phyloP scores from a whole-genome alignment of 1,140 invertebrate genomes.

The Zaprionus ornatus region DNA sequence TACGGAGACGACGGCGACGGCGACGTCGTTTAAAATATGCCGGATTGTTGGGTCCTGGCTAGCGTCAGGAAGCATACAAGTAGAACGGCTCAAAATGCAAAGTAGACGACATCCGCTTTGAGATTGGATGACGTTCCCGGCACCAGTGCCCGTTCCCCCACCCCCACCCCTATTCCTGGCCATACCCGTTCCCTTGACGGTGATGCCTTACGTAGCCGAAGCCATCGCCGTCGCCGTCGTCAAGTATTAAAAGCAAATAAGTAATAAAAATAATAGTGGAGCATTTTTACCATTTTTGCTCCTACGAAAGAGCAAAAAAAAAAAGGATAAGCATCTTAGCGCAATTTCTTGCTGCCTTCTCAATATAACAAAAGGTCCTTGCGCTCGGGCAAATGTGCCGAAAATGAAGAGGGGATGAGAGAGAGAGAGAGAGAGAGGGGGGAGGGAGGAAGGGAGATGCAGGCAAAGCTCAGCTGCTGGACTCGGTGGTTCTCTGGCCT shows the following conservation, averaged over 20 bases:
- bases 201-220: constrained; percentile 17
- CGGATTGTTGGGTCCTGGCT: constrained; percentile 55
- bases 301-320: constrained; percentile 60
- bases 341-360: constrained; percentile 80
- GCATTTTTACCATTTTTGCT: constrained; percentile 82
- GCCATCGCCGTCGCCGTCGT: constrained; percentile 51
- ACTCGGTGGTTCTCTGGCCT: constrained; percentile 30
- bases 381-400: constrained; percentile 75
- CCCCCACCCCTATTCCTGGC: background rate
- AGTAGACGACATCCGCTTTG: constrained; percentile 82
- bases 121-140: constrained; percentile 78
- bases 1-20: constrained; percentile 20
- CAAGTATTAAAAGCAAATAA: constrained; percentile 84
- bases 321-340: constrained; percentile 84
- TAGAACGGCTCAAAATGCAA: constrained; percentile 82
- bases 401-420: constrained; percentile 45
- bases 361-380: constrained; percentile 83
- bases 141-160: constrained; percentile 12
- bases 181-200: background rate
- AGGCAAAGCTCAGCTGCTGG: constrained; percentile 60
- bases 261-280: constrained; percentile 84
- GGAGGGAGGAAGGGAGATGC: constrained; percentile 1
- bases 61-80: constrained; percentile 78
- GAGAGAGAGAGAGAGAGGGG: background rate
- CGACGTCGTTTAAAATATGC: constrained; percentile 78